Evolutionary conservation across 2,888 invertebrate genomes (phyloP), one percentile per base, ranked within the genome.

Genomic region (Stictocephala bisonia): DNA sequence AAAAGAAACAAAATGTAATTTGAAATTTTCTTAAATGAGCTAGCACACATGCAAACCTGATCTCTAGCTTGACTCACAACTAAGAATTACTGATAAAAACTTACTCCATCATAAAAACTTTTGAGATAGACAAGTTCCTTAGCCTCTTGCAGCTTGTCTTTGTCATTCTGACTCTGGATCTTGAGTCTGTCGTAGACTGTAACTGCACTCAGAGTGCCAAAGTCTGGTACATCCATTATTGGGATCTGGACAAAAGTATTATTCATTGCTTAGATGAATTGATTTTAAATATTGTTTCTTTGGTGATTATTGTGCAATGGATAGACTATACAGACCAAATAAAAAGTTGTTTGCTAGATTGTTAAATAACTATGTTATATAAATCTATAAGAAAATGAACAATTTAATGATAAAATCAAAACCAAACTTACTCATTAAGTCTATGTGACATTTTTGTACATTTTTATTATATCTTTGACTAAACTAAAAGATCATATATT

Each of bases 131-230:
- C 94, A 86, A 93, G 89, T 81, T 97, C 98, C 83, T 99, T 99
- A 0, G 99, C 99, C 84, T 97, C 93, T 7, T 89, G 85, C 72
- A 99, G 86, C 83, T 99, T 99, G 0, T 95, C 96, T 81, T 90
- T 91, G 82, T 99, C 99, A 84, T 99, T 99, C 84, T 99, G 99
- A 79, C 97, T 97, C 83, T 97, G 95, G 78, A 99, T 96, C 85
- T 99, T 99, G 31, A 99, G 86, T 79, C 91, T 88, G 3, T 97
- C 92, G 82, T 95, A 99, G 1, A 92, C 85, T 72, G 90, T 88
- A 0, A 94, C 92, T 0, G 99, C 99, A 72, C 93, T 87, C 60
- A 97, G 85, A 75, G 91, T 92, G 0, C 98, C 98, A 80, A 91
- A 91, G 50, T 93, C 96, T 0, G 98, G 97, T 53, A 99, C 91